Evolutionary conservation across 2,113 vertebrate species (phyloP), one percentile per base, ranked within the genome.

Genomic region (Engystomops pustulosus): DNA sequence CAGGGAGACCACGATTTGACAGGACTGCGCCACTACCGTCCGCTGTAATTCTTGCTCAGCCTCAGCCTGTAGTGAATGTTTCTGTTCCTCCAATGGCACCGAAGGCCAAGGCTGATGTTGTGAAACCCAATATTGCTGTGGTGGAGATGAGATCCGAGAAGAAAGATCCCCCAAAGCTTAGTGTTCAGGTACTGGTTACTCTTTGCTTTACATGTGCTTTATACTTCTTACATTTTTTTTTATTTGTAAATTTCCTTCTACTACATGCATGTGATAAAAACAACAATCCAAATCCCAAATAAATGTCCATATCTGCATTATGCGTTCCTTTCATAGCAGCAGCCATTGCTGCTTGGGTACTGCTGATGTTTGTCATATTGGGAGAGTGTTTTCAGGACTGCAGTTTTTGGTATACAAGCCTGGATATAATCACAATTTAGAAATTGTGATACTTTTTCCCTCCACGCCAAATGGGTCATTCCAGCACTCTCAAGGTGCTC

Each of bases 1-100:
- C 88, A 99, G 98, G 96, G 87, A 91, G 91, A 69, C 95, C 94
- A 15, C 94, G 92, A 80, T 91, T 94, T 20, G 91, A 90, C 8
- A 74, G 88, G 77, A 82, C 86, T 74, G 88, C 85, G 1, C 80
- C 87, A 49, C 87, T 90, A 68, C 91, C 93, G 79, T 87, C 91
- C 76, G 88, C 89, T 86, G 30, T 93, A 3, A 51, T 89, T 51
- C 55, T 88, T 3, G 87, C 87, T 11, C 87, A 90, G 78, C 89
- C 78, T 2, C 91, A 92, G 11, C 89, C 89, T 10, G 34, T 93
- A 14, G 87, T 94, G 76, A 93, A 91, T 44, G 93, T 94, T 67
- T 92, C 91, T 7, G 32, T 94, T 84, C 91, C 91, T 87, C 91
- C 86, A 18, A 83, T 86, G 68, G 82, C 89, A 70, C 90, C 81